These are phyloP conservation scores for Mesorhabditis spiculigera DNA, from an alignment of 2,888 invertebrate species.

Conservation along the genomic window DNA sequence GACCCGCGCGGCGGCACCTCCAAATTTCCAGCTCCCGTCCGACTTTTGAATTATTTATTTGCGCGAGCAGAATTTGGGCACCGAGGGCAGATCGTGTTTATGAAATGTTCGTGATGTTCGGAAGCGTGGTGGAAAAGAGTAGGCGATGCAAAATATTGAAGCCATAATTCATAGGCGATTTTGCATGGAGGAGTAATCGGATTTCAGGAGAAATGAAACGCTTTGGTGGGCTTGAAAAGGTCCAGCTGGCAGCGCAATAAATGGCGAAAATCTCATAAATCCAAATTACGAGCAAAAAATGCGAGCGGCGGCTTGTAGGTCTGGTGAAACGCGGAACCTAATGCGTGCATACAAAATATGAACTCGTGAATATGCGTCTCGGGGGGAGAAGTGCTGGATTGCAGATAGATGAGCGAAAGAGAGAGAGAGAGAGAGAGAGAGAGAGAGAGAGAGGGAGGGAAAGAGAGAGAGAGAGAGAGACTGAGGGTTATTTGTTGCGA, in stretches of 20 bases:
- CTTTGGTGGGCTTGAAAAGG: too few relatives aligned
- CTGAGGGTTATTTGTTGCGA: too few relatives aligned
- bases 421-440: conserved; percentile 12
- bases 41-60: too few relatives aligned
- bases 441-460: conserved; percentile 11
- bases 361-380: background rate
- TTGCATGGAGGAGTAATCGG: background rate
- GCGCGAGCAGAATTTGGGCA: too few relatives aligned
- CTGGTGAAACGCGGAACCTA: background rate
- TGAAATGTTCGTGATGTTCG: too few relatives aligned
- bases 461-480: conserved; percentile 8
- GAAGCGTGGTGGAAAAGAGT: too few relatives aligned
- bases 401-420: conserved; percentile 4
- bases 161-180: background rate
- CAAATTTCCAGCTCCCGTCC: too few relatives aligned
- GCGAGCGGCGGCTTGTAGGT: background rate
- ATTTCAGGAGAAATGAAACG: background rate
- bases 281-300: background rate
- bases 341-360: background rate
- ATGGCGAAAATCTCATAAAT: background rate
- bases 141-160: background rate
- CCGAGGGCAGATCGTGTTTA: too few relatives aligned
- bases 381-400: conserved; percentile 8
- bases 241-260: background rate
- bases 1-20: too few relatives aligned